phyloP scores from a whole-genome alignment of 2,113 vertebrate species.

The Calypte anna region DNA sequence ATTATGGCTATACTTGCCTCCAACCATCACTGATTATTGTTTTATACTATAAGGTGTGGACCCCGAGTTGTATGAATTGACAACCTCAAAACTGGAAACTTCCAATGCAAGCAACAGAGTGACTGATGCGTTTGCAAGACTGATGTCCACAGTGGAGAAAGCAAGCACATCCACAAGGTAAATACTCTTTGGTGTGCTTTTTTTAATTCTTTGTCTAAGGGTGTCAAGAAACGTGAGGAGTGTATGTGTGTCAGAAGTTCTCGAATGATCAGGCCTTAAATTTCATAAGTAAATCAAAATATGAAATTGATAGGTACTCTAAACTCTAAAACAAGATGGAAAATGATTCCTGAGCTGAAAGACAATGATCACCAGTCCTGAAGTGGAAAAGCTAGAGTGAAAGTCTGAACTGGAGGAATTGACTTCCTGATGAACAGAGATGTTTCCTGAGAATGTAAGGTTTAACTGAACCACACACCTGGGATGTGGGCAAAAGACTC shows the following conservation, averaged over 20 bases:
- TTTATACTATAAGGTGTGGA: conserved; percentile 91
- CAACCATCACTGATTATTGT: conserved; percentile 77
- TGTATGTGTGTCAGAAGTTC: background rate
- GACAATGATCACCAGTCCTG: background rate
- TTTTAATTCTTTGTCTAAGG: background rate
- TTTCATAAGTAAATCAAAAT: background rate
- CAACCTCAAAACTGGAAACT: conserved; percentile 91
- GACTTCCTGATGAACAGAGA: background rate
- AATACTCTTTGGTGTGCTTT: background rate
- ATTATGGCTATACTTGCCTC: background rate
- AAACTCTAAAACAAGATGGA: background rate
- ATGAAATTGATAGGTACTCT: background rate
- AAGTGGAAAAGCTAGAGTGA: background rate
- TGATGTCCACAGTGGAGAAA: conserved; percentile 97
- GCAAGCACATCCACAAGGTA: conserved; percentile 95
- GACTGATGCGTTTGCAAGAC: conserved; percentile 92
- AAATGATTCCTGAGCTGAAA: background rate
- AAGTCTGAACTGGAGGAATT: background rate
- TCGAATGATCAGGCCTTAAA: background rate
- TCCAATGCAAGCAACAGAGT: conserved; percentile 80
- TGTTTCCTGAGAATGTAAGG: background rate
- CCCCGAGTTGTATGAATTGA: conserved; percentile 95
- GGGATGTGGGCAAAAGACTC: background rate
- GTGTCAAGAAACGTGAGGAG: accelerated
- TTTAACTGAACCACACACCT: background rate